Evolutionary conservation across 2,888 invertebrate genomes (phyloP).

Genomic region (Yponomeuta evonymella): DNA sequence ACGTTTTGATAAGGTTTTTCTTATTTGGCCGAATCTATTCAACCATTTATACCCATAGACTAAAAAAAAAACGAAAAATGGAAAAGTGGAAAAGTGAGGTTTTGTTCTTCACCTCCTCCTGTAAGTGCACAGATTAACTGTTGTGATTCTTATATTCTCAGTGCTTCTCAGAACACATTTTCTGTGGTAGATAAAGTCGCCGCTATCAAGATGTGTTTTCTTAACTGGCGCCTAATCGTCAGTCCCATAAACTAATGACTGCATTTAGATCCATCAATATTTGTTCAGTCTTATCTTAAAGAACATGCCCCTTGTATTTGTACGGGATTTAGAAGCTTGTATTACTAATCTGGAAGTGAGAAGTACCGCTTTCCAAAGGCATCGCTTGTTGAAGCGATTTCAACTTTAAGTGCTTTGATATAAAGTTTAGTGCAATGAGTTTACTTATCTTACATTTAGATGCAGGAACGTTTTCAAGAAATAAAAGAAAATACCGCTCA

Average conservation of each 20-base stretch:
- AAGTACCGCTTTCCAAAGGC: background rate
- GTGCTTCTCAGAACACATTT: too few species aligned
- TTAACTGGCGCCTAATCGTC: background rate
- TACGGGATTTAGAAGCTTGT: slow-evolving; percentile 3
- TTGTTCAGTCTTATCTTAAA: background rate
- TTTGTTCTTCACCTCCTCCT: too few species aligned
- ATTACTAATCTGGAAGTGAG: slow-evolving; percentile 1
- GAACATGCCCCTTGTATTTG: slow-evolving; percentile 5
- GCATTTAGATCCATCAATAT: background rate
- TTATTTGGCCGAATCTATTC: too few species aligned
- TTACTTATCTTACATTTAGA: too few species aligned
- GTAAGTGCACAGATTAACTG: too few species aligned
- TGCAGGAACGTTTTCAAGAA: too few species aligned
- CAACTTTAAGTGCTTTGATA: background rate
- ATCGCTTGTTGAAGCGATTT: background rate
- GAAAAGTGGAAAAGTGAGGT: too few species aligned
- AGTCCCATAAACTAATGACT: background rate
- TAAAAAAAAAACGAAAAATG: too few species aligned
- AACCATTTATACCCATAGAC: too few species aligned
- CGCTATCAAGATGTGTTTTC: background rate
- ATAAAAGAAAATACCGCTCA: background rate
- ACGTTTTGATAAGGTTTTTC: too few species aligned
- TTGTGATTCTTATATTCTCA: too few species aligned
- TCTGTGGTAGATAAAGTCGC: background rate
- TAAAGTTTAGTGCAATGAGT: background rate